Evolutionary conservation across 2,113 vertebrate genomes (phyloP).

Genomic region (Pachycephala philippinensis): DNA sequence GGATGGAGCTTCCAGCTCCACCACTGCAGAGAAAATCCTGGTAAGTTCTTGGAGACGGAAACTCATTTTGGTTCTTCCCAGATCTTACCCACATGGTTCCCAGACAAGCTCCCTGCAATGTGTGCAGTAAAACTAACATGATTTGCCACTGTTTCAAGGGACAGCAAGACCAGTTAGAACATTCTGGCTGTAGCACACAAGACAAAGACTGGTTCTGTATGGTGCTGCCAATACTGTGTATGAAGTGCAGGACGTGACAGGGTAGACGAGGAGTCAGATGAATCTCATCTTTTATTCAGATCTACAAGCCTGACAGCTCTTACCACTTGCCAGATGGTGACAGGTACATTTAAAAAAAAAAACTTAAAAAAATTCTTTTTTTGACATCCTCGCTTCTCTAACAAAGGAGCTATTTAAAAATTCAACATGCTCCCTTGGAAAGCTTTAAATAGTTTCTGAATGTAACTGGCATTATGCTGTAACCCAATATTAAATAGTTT

Average conservation of each 20-base stretch:
- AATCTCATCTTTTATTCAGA: constrained; percentile 36
- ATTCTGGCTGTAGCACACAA: not conserved
- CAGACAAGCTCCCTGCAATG: not conserved
- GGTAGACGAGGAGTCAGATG: not conserved
- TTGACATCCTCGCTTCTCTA: not conserved
- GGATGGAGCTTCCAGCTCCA: not conserved
- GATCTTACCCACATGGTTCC: not conserved
- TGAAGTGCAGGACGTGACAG: not conserved
- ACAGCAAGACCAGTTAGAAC: not conserved
- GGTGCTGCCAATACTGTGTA: not conserved
- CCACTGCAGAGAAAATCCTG: not conserved
- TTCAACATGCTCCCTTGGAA: constrained; percentile 19
- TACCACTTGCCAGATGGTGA: constrained; percentile 46
- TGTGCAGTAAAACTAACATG: not conserved
- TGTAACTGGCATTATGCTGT: not conserved
- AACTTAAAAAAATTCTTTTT: not conserved
- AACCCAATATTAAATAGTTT: constrained; percentile 27
- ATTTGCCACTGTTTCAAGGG: not conserved
- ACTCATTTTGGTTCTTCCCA: not conserved
- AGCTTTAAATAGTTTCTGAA: constrained; percentile 55
- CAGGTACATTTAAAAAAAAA: constrained; percentile 27
- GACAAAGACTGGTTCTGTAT: not conserved
- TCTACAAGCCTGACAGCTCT: constrained; percentile 35
- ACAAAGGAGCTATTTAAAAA: constrained; percentile 61
- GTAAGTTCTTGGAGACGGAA: not conserved